Conservation (phyloP, 2,797 vertebrate species). For the Percopsis omiscomaycus region DNA sequence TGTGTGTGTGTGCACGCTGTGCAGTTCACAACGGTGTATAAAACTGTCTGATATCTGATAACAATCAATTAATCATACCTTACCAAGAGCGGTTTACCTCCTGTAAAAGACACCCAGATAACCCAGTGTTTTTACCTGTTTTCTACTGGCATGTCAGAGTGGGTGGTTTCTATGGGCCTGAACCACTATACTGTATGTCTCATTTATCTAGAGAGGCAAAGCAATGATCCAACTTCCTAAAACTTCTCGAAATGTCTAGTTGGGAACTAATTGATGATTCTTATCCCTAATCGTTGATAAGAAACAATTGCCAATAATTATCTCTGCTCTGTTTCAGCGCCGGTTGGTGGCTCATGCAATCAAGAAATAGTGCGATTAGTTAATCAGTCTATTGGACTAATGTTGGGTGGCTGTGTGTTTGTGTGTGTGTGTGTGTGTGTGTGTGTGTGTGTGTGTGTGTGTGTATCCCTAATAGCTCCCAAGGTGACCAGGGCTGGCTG, state of each 20-base stretch:
- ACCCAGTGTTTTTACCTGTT: too few species aligned
- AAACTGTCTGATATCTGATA: too few species aligned
- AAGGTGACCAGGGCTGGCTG: constrained; percentile 55
- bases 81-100: too few species aligned
- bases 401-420: constrained; percentile 26
- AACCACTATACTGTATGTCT: neutral
- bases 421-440: constrained; percentile 7
- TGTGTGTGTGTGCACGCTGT: neutral
- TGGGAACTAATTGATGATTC: constrained; percentile 56
- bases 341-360: constrained; percentile 58
- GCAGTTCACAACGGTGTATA: too few species aligned
- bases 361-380: constrained; percentile 63
- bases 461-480: constrained; percentile 28
- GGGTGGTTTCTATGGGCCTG: neutral
- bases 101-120: too few species aligned
- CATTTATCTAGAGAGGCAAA: constrained; percentile 14
- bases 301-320: constrained; percentile 59
- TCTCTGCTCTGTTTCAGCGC: constrained; percentile 47
- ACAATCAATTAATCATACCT: too few species aligned
- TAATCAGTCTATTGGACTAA: constrained; percentile 68
- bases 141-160: neutral
- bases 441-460: constrained; percentile 23
- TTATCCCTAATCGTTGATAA: constrained; percentile 63
- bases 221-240: constrained; percentile 8
- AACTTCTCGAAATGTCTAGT: constrained; percentile 41